phyloP scores from a whole-genome alignment of 1,140 invertebrate genomes.

The Palaemon carinicauda region DNA sequence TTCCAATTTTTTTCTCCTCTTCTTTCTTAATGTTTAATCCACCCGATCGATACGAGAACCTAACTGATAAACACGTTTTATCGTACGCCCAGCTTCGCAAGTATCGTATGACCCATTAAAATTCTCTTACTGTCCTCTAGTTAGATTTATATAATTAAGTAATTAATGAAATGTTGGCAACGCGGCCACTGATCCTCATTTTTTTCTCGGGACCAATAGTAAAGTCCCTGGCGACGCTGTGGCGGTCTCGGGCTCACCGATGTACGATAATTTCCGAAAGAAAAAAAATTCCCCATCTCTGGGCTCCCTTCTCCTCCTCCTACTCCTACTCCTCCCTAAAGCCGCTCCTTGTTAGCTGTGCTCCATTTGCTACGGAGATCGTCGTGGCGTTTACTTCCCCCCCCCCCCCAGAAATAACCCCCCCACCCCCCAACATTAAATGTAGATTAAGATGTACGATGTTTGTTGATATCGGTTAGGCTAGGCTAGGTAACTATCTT shows the following conservation, averaged over 20 bases:
- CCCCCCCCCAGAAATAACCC: too few relatives aligned
- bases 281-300: too few relatives aligned
- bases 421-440: too few relatives aligned
- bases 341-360: background rate
- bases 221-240: constrained; percentile 12
- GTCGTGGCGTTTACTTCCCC: too few relatives aligned
- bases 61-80: too few relatives aligned
- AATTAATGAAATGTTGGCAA: constrained; percentile 42
- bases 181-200: constrained; percentile 36
- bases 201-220: constrained; percentile 47
- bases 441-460: too few relatives aligned
- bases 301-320: background rate
- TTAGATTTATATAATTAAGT: constrained; percentile 27
- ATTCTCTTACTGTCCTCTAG: too few relatives aligned
- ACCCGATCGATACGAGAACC: too few relatives aligned
- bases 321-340: background rate
- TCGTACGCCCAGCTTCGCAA: background rate
- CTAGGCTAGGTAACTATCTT: too few relatives aligned
- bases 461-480: too few relatives aligned
- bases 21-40: background rate
- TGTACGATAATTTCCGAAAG: constrained; percentile 25
- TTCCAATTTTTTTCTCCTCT: background rate
- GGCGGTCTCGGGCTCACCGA: constrained; percentile 24
- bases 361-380: too few relatives aligned
- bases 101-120: too few relatives aligned